Percentiles rank a stretch among this genome's conserved stretches.
Conservation (phyloP, 1,140 invertebrate genomes). For the Aradophagus sp. region DNA sequence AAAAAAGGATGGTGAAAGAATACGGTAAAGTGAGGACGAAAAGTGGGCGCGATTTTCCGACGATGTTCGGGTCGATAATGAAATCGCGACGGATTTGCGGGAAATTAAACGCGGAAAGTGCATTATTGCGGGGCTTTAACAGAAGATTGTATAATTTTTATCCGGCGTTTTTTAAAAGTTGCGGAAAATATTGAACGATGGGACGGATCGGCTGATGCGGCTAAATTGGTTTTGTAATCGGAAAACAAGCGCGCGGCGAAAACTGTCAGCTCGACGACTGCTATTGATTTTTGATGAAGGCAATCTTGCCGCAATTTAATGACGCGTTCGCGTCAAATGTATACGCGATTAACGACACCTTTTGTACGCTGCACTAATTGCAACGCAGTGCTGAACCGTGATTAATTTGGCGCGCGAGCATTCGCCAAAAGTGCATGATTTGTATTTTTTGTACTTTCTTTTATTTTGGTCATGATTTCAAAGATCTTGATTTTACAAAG, state of each 20-base stretch:
- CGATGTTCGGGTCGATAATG: too few relatives aligned
- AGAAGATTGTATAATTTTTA: neutral
- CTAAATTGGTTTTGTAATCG: neutral
- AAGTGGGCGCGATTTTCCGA: neutral
- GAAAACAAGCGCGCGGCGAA: neutral
- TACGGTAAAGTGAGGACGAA: neutral
- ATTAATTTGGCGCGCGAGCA: too few relatives aligned
- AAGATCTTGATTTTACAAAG: too few relatives aligned
- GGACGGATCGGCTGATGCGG: too few relatives aligned
- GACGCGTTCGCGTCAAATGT: conserved; percentile 19
- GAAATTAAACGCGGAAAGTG: too few relatives aligned
- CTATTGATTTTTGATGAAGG: conserved; percentile 29
- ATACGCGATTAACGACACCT: conserved; percentile 20
- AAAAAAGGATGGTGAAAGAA: too few relatives aligned
- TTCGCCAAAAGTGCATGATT: too few relatives aligned
- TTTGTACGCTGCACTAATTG: conserved; percentile 17
- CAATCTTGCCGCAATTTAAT: conserved; percentile 24
- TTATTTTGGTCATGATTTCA: neutral
- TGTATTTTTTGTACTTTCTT: too few relatives aligned
- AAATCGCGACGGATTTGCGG: too few relatives aligned
- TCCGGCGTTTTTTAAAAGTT: neutral
- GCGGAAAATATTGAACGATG: neutral
- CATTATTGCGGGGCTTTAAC: too few relatives aligned
- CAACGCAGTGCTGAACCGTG: conserved; percentile 2
- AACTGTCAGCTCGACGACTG: conserved; percentile 8